Base-by-base conservation (phyloP, 1,140 invertebrate genomes). In the Galendromus occidentalis region DNA sequence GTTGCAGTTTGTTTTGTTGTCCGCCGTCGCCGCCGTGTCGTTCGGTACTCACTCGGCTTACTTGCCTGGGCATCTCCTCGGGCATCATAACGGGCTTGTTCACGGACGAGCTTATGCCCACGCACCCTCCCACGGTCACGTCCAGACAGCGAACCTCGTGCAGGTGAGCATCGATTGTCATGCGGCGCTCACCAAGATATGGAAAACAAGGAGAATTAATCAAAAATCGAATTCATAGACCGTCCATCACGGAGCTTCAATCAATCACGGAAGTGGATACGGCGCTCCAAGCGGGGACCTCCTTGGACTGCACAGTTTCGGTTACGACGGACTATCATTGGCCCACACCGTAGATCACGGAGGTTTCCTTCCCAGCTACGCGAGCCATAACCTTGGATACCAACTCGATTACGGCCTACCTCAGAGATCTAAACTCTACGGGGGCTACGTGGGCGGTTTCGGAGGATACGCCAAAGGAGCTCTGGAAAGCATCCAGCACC, bases 401-500 rank as follows among this genome's bases (percentile, higher is more conserved):
- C 51, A 59, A 9, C 51, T 59, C 6, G 51, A 59, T 9, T 59
- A 59, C 51, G 51, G 51, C 9, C 22, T 59, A 1, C 51, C 51
- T 1, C 17, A 59, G 2, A 59, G 51, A 33, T 59, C 51, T 4
- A 59, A 59, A 9, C 51, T 59, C 14, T 59, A 59, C 51, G 51
- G 51, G 17, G 51, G 51, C 25, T 59, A 59, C 9, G 51, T 59
- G 1, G 51, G 51, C 17, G 51, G 51, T 59, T 59, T 59, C 22
- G 51, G 51, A 6, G 51, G 51, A 59, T 59, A 59, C 33, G 51
- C 51, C 14, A 59, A 59, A 22, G 51, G 51, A 25, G 51, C 51
- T 33, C 51, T 59, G 4, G 51, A 59, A 25, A 59, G 51, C 51
- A 59, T 59, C 25, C 51, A 59, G 22, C 51, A 59, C 20, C 51